phyloP scores from a whole-genome alignment of 2,888 invertebrate species.

The Conops quadrifasciatus region DNA sequence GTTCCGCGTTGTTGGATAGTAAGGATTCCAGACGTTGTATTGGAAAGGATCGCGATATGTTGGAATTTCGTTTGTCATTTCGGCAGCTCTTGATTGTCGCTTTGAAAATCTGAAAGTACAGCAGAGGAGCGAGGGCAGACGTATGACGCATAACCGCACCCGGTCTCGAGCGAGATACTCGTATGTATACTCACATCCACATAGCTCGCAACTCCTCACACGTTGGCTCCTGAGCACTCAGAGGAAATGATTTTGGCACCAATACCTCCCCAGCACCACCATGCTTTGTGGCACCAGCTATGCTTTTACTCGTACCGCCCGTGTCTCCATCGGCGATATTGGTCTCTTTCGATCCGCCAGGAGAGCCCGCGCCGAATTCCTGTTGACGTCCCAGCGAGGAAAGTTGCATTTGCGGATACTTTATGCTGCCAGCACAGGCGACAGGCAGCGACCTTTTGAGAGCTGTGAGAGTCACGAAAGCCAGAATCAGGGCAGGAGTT shows the following conservation, averaged over 20 bases:
- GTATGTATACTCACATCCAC: constrained; percentile 74
- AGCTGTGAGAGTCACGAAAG: neutral
- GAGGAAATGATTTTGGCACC: constrained; percentile 57
- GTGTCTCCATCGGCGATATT: constrained; percentile 31
- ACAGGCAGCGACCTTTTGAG: constrained; percentile 1
- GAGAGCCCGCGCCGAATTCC: constrained; percentile 29
- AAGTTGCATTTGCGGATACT: constrained; percentile 22
- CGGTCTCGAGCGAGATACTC: neutral
- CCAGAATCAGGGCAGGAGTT: constrained; percentile 6
- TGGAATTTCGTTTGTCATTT: constrained; percentile 86
- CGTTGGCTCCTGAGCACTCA: constrained; percentile 73
- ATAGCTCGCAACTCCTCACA: constrained; percentile 89
- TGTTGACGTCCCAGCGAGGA: constrained; percentile 33
- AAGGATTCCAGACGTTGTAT: constrained; percentile 83
- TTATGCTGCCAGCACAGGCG: constrained; percentile 17
- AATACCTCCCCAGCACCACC: constrained; percentile 54
- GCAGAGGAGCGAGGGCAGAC: neutral
- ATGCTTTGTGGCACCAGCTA: constrained; percentile 39
- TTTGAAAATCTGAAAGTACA: constrained; percentile 74
- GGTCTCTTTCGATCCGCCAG: neutral
- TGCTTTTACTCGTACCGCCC: constrained; percentile 4
- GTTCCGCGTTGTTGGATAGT: constrained; percentile 67
- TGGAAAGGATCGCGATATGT: constrained; percentile 83
- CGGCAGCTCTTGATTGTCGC: constrained; percentile 85
- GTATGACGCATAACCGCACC: neutral